These are phyloP conservation scores for Metacarcinus magister DNA, from an alignment of 2,888 invertebrate species.

Conservation along the genomic window DNA sequence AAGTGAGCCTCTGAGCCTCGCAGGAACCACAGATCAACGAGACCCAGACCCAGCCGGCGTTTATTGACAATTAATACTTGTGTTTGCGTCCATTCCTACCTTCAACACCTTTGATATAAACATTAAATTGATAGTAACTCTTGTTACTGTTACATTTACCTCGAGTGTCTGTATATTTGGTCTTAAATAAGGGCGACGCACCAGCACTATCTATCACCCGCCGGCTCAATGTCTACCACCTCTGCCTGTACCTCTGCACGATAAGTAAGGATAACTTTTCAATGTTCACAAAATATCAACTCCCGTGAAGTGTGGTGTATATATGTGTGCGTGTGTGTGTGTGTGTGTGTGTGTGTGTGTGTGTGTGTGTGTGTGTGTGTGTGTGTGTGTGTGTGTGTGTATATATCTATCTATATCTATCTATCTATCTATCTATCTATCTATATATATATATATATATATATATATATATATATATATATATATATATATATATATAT, in stretches of 20 bases:
- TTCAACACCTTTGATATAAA: neutral
- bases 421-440: no score
- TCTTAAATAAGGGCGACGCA: neutral
- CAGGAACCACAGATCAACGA: neutral
- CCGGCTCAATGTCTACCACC: neutral
- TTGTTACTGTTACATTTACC: no score
- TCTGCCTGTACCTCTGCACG: neutral
- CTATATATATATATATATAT: no score
- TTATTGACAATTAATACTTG: neutral
- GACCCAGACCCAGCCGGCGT: neutral
- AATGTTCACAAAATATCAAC: neutral
- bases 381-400: no score
- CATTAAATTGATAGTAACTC: neutral
- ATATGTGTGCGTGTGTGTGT: no score
- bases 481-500: no score
- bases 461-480: no score
- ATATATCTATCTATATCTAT: no score
- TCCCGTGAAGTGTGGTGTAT: neutral
- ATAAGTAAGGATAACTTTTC: neutral
- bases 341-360: no score
- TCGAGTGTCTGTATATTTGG: neutral
- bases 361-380: no score
- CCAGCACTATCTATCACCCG: neutral
- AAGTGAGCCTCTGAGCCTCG: no score
- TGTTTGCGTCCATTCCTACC: neutral